Base-by-base conservation (phyloP, 2,113 vertebrate species). In the Toxostoma redivivum region DNA sequence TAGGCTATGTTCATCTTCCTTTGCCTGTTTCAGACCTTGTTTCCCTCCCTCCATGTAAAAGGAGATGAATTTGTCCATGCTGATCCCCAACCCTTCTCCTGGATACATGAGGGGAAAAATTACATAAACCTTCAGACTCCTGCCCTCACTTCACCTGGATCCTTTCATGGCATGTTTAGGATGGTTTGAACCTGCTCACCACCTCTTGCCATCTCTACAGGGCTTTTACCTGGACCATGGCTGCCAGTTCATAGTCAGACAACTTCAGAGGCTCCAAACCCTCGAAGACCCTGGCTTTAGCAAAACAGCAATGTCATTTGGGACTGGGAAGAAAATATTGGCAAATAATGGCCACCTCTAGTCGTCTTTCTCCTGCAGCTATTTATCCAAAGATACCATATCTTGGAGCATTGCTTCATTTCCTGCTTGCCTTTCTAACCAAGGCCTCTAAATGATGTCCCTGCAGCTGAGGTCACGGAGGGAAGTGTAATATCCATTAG, bases 401-500 rank as follows among this genome's bases (percentile, higher is more conserved):
- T 90, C 86, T 92, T 2, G 0, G 62, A 70, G 47, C 82, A 89
- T 94, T 91, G 88, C 86, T 96, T 97, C 91, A 92, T 96, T 96
- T 96, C 94, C 95, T 93, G 76, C 85, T 92, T 0, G 0, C 88
- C 84, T 95, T 91, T 95, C 88, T 69, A 88, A 81, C 79, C 1
- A 1, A 76, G 53, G 72, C 72, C 67, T 90, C 89, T 93, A 93
- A 94, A 93, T 86, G 64, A 67, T 23, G 48, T 94, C 47, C 54
- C 86, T 66, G 60, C 65, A 62, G 65, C 88, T 62, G 77, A 88
- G 86, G 69, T 56, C 86, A 81, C 1, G 2, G 60, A 80, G 72
- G 22, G 91, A 67, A 47, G 51, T 3, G 4, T 56, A 78, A 88
- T 86, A 69, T 83, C 83, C 19, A 10, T 74, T 91, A 92, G 71